Evolutionary conservation across 1,140 invertebrate genomes (phyloP), one percentile per base, ranked within the genome.

Genomic region (Euwallacea fornicatus): DNA sequence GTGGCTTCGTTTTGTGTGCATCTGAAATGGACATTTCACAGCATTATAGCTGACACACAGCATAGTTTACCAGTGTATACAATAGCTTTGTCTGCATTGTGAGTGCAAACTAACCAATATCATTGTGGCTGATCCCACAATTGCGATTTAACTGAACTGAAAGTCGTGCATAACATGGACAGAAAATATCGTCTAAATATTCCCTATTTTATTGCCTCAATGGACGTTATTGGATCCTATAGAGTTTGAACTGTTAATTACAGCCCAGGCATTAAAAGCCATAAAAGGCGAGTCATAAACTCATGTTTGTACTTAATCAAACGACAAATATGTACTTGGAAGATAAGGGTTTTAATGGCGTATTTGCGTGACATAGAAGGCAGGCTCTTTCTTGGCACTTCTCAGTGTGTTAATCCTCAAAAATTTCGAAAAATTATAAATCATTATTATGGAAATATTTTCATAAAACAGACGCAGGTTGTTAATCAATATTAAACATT

Each of bases 171-270:
- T 33, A 33, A 33, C 21, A 33, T 33, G 21, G 4, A 33, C 21
- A 33, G 21, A 33, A 33, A 33, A 33, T 33, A 33, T 33, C 21
- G 1, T 33, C 46, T 50, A 11, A 11, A 50, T 50, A 13, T 50
- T 2, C 13, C 46, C 46, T 10, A 13, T 50, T 50, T 50, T 50
- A 50, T 50, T 50, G 46, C 46, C 46, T 50, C 46, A 50, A 50
- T 50, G 46, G 21, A 33, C 21, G 21, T 33, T 50, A 50, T 50
- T 50, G 9, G 46, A 13, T 13, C n/a, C 16, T 56, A 16, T 11
- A 13, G 54, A 13, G 54, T 16, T 56, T 16, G n/a, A 41, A 59
- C 41, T 41, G 56, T 59, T 59, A 59, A 59, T 59, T 59, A 59
- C 33, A 59, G 53, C 56, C 3, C 11, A 41, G 42, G 56, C 11